Evolutionary conservation across 2,888 invertebrate species (phyloP).

Genomic region (Cantharis nigra): DNA sequence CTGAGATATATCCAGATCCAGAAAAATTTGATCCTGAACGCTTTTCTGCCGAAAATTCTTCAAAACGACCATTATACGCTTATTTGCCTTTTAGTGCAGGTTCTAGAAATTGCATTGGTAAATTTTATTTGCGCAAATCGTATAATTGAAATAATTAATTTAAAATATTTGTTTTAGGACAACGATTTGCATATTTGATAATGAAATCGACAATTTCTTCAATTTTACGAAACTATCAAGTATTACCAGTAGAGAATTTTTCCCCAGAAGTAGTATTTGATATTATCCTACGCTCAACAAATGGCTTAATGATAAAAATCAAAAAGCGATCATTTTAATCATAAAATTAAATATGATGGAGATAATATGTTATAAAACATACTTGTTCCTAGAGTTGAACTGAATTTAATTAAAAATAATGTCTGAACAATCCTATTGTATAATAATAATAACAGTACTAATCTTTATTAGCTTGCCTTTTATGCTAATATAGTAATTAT

Average conservation of each 20-base stretch:
- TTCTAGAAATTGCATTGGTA: conserved; percentile 47
- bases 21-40: conserved; percentile 45
- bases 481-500: too few species aligned
- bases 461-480: too few species aligned
- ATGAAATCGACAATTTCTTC: background rate
- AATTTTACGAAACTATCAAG: background rate
- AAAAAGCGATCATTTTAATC: background rate
- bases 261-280: background rate
- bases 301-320: background rate
- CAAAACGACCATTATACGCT: conserved; percentile 34
- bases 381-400: too few species aligned
- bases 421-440: too few species aligned
- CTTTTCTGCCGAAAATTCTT: conserved; percentile 40
- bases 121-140: background rate
- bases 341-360: background rate
- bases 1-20: conserved; percentile 48
- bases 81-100: conserved; percentile 32
- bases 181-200: background rate
- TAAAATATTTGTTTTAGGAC: background rate
- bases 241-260: background rate
- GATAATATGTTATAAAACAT: too few species aligned
- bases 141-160: background rate
- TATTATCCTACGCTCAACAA: background rate
- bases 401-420: too few species aligned
- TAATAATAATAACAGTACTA: too few species aligned